Base-by-base conservation (phyloP, 2,797 vertebrate genomes). In the Lepus oiostolus region DNA sequence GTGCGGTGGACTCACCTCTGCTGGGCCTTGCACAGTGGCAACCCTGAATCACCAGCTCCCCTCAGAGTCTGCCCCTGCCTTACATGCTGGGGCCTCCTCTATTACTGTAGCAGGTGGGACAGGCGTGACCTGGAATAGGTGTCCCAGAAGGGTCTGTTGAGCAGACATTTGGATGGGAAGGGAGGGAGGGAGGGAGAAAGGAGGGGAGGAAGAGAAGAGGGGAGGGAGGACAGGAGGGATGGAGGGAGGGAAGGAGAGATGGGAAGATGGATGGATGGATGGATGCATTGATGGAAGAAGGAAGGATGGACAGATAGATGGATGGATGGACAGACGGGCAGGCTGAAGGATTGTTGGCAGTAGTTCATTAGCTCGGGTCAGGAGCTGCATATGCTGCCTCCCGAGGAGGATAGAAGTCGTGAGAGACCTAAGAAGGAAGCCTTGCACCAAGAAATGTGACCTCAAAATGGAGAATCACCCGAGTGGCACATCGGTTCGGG, bases 341-440 rank as follows among this genome's bases (percentile, higher is more conserved):
- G 28, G 52, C 6, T 80, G 22, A 14, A 70, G 6, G 50, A 35
- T 47, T 26, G 22, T 60, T 93, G 63, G 54, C 19, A 82, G 35
- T 58, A 71, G 63, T 81, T 79, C 67, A n/a, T 50, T 72, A 85
- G 93, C 62, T 89, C 72, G 52, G 58, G 30, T 42, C 30, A 86
- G 42, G 47, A 77, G 58, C 72, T 63, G 26, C 52, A 42, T 19
- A 19, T 38, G 17, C 47, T 74, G 7, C 16, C n/a, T 58, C 47
- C 11, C 2, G 47, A 76, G 32, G 71, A 92, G 35, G 30, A 68
- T 54, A 8, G 22, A 17, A 1, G 79, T 88, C 75, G 62, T 62
- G 38, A 88, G 88, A 97, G 52, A 72, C 67, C 75, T 80, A 68
- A 74, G 75, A 80, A 84, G 62, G 76, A 72, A 76, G 54, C 10